Evolutionary conservation across 2,797 vertebrate species (phyloP).

Genomic region (Aphelocoma californica): DNA sequence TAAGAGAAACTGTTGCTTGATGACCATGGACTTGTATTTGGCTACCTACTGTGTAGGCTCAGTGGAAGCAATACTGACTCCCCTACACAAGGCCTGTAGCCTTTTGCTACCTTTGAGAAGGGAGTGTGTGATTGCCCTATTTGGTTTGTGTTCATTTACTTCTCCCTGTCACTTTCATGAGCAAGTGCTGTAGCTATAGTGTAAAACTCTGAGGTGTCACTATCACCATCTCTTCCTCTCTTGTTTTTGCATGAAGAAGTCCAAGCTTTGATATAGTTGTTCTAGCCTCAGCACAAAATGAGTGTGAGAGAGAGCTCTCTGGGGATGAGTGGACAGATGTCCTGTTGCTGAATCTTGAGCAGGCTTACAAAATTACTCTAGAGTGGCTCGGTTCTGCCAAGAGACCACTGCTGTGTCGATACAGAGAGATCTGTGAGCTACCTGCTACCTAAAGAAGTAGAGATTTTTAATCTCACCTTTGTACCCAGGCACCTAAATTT

Average conservation of each 20-base stretch:
- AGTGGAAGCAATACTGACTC: background rate
- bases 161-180: background rate
- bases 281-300: background rate
- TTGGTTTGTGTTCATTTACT: background rate
- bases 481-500: background rate
- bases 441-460: background rate
- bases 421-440: background rate
- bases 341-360: background rate
- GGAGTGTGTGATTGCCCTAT: background rate
- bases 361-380: background rate
- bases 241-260: background rate
- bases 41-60: background rate
- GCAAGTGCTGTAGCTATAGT: background rate
- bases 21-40: background rate
- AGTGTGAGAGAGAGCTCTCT: background rate
- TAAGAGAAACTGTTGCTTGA: background rate
- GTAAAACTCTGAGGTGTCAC: background rate
- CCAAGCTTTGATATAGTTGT: background rate
- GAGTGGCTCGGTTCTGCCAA: background rate
- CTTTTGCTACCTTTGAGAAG: background rate
- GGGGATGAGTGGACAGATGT: background rate
- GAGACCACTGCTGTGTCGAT: background rate
- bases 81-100: background rate
- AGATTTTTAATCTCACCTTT: background rate
- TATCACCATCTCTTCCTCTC: background rate